Evolutionary conservation across 2,888 invertebrate species (phyloP), one percentile per base, ranked within the genome.

Genomic region (Toxonevra muliebris): DNA sequence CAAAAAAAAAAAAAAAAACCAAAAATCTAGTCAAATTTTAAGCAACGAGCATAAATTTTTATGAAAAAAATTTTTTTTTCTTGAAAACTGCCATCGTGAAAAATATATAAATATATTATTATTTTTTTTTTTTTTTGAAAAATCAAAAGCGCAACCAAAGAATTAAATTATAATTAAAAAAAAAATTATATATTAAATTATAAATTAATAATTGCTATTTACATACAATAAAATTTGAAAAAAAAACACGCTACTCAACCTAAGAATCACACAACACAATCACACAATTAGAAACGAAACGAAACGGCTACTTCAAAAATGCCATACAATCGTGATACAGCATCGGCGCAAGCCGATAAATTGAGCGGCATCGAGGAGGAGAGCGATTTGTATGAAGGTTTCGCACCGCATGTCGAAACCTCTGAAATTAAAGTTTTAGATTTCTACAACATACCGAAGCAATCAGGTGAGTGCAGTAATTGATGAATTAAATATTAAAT

Each of bases 401-500:
- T 92, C 85, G 92, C 93, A 72, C 90, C 92, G 69, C 91, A 93
- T 85, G 94, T 94, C 73, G 94, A 94, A 85, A 90, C 92, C 65
- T 89, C 90, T 72, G 92, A 92, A 78, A 92, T 94, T 77, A 90
- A 91, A 75, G 79, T 81, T 71, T 79, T 84, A 53, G 83, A 84
- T 73, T 80, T 81, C 69, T 84, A 84, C 65, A 81, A 75, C 69
- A 75, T 77, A 76, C 81, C 84, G 71, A 84, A 82, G 76, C 80
- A 77, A 77, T 43, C 64, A 41, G 66, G 66, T 66, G 50, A 66
- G 66, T 61, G 30, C n/a, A n/a, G n/a, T 30, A 30, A 30, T 30
- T 30, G 30, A 30, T 30, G 30, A 30, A 30, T 7, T 30, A 30
- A 30, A 7, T 30, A 30, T n/a, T n/a, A n/a, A n/a, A n/a, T n/a